These are phyloP conservation scores for Australoheros scitulus DNA, from an alignment of 2,113 vertebrate genomes.

Conservation along the genomic window DNA sequence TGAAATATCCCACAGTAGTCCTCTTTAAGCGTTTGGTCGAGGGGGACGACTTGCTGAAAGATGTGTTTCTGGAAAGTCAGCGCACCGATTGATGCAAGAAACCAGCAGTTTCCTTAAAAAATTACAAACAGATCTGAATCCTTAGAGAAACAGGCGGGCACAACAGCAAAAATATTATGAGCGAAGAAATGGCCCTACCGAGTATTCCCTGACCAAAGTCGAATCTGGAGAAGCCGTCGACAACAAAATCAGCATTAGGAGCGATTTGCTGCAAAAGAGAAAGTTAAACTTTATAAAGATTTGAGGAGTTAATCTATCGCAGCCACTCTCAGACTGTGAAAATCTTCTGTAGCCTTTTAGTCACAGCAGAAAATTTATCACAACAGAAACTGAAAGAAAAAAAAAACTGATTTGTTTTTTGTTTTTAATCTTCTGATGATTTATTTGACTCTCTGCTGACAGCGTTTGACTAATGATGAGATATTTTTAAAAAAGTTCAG, in stretches of 20 bases:
- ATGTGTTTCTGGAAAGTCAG: slow-evolving; percentile 70
- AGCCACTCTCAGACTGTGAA: background rate
- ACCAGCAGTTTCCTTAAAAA: slow-evolving; percentile 79
- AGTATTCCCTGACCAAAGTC: slow-evolving; percentile 74
- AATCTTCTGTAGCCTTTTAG: background rate
- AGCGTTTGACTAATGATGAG: background rate
- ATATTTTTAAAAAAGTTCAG: background rate
- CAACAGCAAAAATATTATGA: background rate
- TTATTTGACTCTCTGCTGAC: too few relatives aligned
- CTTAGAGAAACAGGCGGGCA: background rate
- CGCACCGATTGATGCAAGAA: slow-evolving; percentile 78
- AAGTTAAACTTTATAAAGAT: background rate
- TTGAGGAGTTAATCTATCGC: background rate
- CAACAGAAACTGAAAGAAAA: background rate
- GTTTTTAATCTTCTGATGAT: too few relatives aligned
- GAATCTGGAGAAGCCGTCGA: slow-evolving; percentile 73
- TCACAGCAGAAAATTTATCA: background rate
- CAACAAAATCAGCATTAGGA: slow-evolving; percentile 52
- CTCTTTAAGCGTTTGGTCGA: slow-evolving; percentile 61
- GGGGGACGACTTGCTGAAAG: slow-evolving; percentile 59
- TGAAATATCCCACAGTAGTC: slow-evolving; percentile 80
- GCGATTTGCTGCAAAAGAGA: slow-evolving; percentile 52
- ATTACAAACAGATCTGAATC: background rate
- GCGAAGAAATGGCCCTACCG: slow-evolving; percentile 47
- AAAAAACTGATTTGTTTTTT: too few relatives aligned